A percentile compares a stretch with the other conserved stretches of the same genome.
Evolutionary conservation across 2,113 vertebrate genomes (phyloP).

Genomic region (Oryzias celebensis): DNA sequence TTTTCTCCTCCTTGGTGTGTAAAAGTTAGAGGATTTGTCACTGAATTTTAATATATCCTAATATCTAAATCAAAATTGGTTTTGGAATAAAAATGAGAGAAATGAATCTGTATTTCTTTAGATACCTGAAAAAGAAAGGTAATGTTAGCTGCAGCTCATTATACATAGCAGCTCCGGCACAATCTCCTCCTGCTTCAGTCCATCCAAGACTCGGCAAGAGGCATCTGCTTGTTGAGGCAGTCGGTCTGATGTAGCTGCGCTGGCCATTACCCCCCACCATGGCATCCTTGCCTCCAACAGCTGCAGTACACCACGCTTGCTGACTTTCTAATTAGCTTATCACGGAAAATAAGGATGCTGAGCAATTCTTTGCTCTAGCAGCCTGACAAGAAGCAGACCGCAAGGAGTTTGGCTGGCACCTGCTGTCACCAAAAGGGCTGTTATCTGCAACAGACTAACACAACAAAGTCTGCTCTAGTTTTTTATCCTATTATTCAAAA

Average conservation of each 20-base stretch:
- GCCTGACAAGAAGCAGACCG: conserved; percentile 69
- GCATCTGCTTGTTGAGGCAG: conserved; percentile 60
- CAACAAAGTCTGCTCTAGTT: conserved; percentile 43
- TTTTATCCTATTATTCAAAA: conserved; percentile 30
- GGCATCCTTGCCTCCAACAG: conserved; percentile 60
- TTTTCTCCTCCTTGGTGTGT: too few relatives aligned
- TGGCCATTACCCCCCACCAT: conserved; percentile 53
- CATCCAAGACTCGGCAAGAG: conserved; percentile 33
- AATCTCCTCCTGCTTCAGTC: conserved; percentile 1
- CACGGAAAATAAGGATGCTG: conserved; percentile 67
- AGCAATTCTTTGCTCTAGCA: conserved; percentile 78
- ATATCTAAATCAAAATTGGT: too few relatives aligned
- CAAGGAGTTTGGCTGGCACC: conserved; percentile 56
- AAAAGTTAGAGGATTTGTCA: too few relatives aligned
- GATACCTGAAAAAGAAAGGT: conserved; percentile 1
- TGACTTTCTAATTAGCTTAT: conserved; percentile 76
- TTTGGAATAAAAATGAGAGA: too few relatives aligned
- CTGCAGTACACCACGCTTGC: conserved; percentile 69
- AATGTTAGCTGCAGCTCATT: background rate
- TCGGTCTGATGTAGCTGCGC: conserved; percentile 44
- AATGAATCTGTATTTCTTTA: background rate
- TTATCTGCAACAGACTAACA: conserved; percentile 57
- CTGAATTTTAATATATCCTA: too few relatives aligned
- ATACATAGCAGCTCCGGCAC: background rate
- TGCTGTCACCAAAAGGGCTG: conserved; percentile 62